Evolutionary conservation across 2,888 invertebrate genomes (phyloP).

Genomic region (Apodemia hepburni): DNA sequence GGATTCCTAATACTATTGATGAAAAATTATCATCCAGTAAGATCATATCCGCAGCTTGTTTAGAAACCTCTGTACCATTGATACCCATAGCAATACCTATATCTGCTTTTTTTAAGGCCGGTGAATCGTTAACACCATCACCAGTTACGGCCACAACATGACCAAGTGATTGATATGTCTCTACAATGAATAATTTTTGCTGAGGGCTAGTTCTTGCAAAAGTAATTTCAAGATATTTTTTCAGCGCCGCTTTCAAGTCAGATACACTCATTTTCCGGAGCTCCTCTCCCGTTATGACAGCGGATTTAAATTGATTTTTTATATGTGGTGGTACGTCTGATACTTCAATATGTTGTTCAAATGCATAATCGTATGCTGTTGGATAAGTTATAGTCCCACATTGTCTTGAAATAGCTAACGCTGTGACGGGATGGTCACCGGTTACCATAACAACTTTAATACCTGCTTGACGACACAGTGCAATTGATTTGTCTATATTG

Average conservation of each 20-base stretch:
- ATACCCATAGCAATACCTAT: slow-evolving; percentile 92
- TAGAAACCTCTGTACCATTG: slow-evolving; percentile 88
- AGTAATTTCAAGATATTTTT: slow-evolving; percentile 84
- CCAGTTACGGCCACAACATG: slow-evolving; percentile 93
- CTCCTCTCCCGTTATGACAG: slow-evolving; percentile 73
- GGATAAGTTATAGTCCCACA: slow-evolving; percentile 83
- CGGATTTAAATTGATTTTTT: slow-evolving; percentile 57
- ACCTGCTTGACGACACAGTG: slow-evolving; percentile 84
- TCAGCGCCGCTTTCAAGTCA: slow-evolving; percentile 80
- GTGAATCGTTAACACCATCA: slow-evolving; percentile 94
- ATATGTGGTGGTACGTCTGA: slow-evolving; percentile 71
- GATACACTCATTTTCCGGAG: slow-evolving; percentile 77
- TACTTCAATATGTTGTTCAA: slow-evolving; percentile 77
- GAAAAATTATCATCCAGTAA: slow-evolving; percentile 93
- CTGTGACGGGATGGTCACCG: slow-evolving; percentile 87
- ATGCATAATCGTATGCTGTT: slow-evolving; percentile 86
- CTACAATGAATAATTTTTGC: slow-evolving; percentile 85
- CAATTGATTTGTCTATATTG: slow-evolving; percentile 83
- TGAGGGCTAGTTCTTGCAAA: slow-evolving; percentile 87
- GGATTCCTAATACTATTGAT: slow-evolving; percentile 91
- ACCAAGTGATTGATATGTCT: slow-evolving; percentile 88
- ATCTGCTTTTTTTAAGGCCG: slow-evolving; percentile 92
- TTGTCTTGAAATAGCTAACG: slow-evolving; percentile 84
- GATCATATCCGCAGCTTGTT: slow-evolving; percentile 96
- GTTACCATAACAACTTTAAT: slow-evolving; percentile 88